Base-by-base conservation (phyloP, 2,888 invertebrate genomes). In the Diadegma fenestrale region DNA sequence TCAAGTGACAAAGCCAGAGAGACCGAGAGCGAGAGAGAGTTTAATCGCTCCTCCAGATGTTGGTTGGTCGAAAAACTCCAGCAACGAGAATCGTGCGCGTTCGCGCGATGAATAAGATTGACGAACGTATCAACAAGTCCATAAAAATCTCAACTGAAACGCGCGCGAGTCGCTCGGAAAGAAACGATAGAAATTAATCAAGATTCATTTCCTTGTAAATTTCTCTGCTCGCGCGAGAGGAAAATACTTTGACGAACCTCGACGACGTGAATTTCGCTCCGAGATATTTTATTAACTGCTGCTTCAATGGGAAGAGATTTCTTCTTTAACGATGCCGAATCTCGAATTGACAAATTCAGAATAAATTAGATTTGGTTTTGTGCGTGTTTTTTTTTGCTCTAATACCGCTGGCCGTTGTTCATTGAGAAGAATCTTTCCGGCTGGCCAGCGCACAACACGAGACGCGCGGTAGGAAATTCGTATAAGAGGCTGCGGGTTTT, bases 341-440 rank as follows among this genome's bases (percentile, higher is more conserved):
- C 22, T 30, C n/a, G 37, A 75, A 33, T 63, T 12, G 19, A 63
- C 63, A 45, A 30, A 33, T 45, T 69, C 12, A n/a, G 61, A 54
- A 54, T 54, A 54, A 54, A 54, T 54, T 22, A 58, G 22, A 8
- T 19, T 26, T 26, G 26, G n/a, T 48, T 48, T n/a, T n/a, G n/a
- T n/a, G n/a, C n/a, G 2, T 33, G 5, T 33, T 4, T 5, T 33
- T 33, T 33, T 33, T 33, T 33, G 33, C 33, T 33, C 33, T 33
- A 2, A 4, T 4, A 33, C 33, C n/a, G n/a, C n/a, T n/a, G n/a
- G 33, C 33, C 33, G 33, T 33, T 66, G 66, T 85, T 82, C 82
- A 85, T 85, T 85, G 76, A 80, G 82, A 82, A 85, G 82, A 82
- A 80, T 82, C 66, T 17, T n/a, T n/a, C n/a, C n/a, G n/a, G n/a